Conservation (phyloP, 2,797 vertebrate genomes). For the Manis pentadactyla region DNA sequence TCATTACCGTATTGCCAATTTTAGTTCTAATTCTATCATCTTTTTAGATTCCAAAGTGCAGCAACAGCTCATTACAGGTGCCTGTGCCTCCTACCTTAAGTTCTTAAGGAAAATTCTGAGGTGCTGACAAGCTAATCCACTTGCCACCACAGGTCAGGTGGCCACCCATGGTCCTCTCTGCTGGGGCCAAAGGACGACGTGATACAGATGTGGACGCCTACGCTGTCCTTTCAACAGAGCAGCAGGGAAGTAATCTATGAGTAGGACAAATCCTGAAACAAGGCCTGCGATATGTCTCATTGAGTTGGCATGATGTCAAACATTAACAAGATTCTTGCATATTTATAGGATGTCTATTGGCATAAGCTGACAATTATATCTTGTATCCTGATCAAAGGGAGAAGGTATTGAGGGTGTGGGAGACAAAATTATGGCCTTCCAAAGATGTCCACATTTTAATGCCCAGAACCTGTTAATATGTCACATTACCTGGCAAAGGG, state of each 20-base stretch:
- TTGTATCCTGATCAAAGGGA: neutral
- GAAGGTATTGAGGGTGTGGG: neutral
- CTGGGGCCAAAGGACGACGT: neutral
- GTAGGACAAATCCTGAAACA: neutral
- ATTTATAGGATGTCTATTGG: neutral
- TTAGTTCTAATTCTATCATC: neutral
- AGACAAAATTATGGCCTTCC: neutral
- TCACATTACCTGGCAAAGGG: neutral
- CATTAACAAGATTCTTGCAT: neutral
- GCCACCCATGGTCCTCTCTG: neutral
- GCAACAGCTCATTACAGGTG: neutral
- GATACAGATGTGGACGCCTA: neutral
- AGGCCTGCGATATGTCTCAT: neutral
- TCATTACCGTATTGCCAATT: neutral
- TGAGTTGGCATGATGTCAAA: neutral
- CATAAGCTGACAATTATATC: neutral
- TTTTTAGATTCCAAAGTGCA: neutral
- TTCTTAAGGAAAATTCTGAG: slow-evolving; percentile 4
- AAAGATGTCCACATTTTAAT: neutral
- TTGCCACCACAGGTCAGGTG: neutral
- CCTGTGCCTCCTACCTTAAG: neutral
- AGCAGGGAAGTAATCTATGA: neutral
- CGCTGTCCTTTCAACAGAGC: neutral
- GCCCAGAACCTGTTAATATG: neutral
- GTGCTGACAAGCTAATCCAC: neutral